Conservation (phyloP, 2,797 vertebrate species). For the Cirrhinus molitorella region DNA sequence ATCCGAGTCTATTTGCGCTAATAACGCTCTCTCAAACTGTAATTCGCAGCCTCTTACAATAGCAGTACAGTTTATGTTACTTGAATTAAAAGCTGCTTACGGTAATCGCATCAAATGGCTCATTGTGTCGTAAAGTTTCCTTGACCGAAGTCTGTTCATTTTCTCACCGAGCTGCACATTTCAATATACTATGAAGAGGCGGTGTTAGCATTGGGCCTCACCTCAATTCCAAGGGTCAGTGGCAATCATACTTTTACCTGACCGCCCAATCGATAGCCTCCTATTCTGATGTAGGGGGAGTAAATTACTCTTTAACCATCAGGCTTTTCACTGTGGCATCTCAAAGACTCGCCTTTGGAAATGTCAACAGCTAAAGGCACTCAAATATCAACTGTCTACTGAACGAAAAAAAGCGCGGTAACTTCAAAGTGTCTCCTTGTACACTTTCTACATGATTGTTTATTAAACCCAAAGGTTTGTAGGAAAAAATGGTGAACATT, state of each 20-base stretch:
- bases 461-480: too few relatives aligned
- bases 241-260: conserved; percentile 63
- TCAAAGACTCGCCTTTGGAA: conserved; percentile 68
- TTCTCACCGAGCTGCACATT: conserved; percentile 18
- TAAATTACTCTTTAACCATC: conserved; percentile 68
- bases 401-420: conserved; percentile 64
- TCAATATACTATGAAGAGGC: conserved; percentile 39
- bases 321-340: conserved; percentile 60
- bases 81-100: conserved; percentile 43
- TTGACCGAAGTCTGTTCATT: background rate
- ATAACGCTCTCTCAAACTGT: conserved; percentile 49
- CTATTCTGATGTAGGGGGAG: conserved; percentile 53
- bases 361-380: conserved; percentile 75
- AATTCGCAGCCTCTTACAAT: conserved; percentile 43
- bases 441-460: conserved; percentile 67
- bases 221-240: conserved; percentile 69
- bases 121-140: background rate
- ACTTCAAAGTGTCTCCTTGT: conserved; percentile 71
- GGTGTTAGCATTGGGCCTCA: conserved; percentile 66
- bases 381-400: conserved; percentile 70
- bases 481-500: too few relatives aligned
- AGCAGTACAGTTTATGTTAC: conserved; percentile 36
- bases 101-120: conserved; percentile 14
- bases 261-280: conserved; percentile 57
- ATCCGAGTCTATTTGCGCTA: conserved; percentile 59